These are phyloP conservation scores for Lypha dubia DNA, from an alignment of 2,888 invertebrate species.

Conservation along the genomic window DNA sequence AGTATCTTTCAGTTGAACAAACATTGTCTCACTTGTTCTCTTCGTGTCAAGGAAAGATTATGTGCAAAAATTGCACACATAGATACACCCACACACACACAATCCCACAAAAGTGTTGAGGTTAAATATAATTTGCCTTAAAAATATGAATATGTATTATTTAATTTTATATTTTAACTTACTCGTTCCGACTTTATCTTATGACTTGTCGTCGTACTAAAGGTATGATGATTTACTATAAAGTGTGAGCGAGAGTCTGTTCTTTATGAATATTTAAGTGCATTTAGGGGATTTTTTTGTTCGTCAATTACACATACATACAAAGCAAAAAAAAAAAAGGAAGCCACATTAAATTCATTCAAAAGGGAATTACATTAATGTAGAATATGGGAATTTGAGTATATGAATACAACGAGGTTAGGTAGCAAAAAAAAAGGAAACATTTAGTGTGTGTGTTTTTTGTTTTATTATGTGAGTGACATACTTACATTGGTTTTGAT, in stretches of 20 bases:
- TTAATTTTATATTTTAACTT: constrained; percentile 44
- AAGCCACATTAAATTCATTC: constrained; percentile 41
- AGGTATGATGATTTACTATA: constrained; percentile 38
- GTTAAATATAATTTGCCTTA: constrained; percentile 62
- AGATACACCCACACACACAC: neutral
- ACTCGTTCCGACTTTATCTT: neutral
- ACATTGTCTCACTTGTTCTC: constrained; percentile 31
- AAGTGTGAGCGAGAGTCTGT: neutral
- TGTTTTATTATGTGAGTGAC: constrained; percentile 62
- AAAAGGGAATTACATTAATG: constrained; percentile 48
- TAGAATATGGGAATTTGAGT: neutral
- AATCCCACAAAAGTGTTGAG: constrained; percentile 39
- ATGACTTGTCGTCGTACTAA: neutral
- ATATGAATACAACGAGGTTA: constrained; percentile 1
- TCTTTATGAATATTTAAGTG: constrained; percentile 69
- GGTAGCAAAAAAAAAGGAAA: constrained; percentile 2
- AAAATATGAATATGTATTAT: constrained; percentile 52
- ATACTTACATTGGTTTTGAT: constrained; percentile 47
- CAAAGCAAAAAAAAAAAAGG: neutral
- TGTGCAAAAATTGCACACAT: neutral
- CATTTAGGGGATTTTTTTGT: constrained; percentile 49
- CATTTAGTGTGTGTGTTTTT: constrained; percentile 21
- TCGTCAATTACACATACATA: neutral
- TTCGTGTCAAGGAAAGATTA: neutral
- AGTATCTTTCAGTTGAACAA: constrained; percentile 40